Evolutionary conservation across 1,140 invertebrate genomes (phyloP).

Genomic region (Diachasmimorpha longicaudata): DNA sequence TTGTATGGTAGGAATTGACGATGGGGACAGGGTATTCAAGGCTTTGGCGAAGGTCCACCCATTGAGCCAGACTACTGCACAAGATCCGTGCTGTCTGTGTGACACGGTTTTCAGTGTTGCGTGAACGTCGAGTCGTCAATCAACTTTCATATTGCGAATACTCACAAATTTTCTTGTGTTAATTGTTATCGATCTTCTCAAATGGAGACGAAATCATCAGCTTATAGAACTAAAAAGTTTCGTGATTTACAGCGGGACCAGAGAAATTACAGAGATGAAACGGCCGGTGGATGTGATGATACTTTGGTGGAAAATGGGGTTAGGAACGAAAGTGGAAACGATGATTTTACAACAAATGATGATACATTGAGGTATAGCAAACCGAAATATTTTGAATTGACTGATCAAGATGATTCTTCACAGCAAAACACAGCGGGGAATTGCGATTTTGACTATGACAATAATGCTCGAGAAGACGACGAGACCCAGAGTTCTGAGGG

Average conservation of each 20-base stretch:
- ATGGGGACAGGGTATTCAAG: too few relatives aligned
- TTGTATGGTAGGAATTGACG: too few relatives aligned
- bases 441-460: background rate
- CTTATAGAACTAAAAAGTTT: background rate
- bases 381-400: too few relatives aligned
- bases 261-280: background rate
- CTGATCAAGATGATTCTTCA: too few relatives aligned
- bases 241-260: background rate
- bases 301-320: background rate
- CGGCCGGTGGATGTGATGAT: background rate
- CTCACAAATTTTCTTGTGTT: too few relatives aligned
- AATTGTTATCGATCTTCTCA: background rate
- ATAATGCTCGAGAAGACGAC: background rate
- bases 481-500: background rate
- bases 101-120: too few relatives aligned
- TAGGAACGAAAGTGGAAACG: background rate
- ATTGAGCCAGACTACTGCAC: too few relatives aligned
- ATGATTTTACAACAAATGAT: background rate
- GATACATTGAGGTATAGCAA: background rate
- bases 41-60: too few relatives aligned
- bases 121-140: too few relatives aligned
- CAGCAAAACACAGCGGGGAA: too few relatives aligned
- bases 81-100: too few relatives aligned
- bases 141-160: too few relatives aligned
- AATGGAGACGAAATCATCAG: background rate